phyloP scores from a whole-genome alignment of 2,888 invertebrate genomes.

The Bugulina stolonifera region DNA sequence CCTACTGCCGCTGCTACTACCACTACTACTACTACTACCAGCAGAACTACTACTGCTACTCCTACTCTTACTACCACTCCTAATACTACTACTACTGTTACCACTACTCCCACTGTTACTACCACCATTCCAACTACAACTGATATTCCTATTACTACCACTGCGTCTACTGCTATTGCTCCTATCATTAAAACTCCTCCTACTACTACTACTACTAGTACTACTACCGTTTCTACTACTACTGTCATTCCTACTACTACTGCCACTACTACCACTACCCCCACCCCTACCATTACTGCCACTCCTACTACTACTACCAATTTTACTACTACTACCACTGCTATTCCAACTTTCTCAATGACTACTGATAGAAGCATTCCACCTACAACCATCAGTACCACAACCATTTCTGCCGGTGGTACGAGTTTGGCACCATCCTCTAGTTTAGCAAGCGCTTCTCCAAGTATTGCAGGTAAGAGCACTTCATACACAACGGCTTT shows the following conservation, averaged over 20 bases:
- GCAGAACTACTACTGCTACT: conserved; percentile 3
- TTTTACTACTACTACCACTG: background rate
- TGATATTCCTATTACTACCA: background rate
- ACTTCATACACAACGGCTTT: no score
- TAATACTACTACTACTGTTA: conserved; percentile 7
- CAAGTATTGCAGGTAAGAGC: no score
- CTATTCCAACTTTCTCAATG: no score
- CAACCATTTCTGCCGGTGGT: no score
- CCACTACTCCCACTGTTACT: background rate
- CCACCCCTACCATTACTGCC: background rate
- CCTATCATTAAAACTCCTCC: background rate
- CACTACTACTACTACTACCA: conserved; percentile 5
- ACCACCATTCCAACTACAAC: background rate
- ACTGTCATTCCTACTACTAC: background rate
- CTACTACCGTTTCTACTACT: conserved; percentile 8
- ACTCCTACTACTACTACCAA: background rate
- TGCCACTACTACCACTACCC: background rate
- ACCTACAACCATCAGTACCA: no score
- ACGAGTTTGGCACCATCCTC: no score
- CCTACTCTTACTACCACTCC: conserved; percentile 6
- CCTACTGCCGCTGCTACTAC: background rate
- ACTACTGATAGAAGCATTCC: no score
- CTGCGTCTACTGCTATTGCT: background rate
- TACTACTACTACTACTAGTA: conserved; percentile 11
- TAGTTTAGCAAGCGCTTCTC: no score